Conservation (phyloP, 2,113 vertebrate genomes). For the Columba livia region DNA sequence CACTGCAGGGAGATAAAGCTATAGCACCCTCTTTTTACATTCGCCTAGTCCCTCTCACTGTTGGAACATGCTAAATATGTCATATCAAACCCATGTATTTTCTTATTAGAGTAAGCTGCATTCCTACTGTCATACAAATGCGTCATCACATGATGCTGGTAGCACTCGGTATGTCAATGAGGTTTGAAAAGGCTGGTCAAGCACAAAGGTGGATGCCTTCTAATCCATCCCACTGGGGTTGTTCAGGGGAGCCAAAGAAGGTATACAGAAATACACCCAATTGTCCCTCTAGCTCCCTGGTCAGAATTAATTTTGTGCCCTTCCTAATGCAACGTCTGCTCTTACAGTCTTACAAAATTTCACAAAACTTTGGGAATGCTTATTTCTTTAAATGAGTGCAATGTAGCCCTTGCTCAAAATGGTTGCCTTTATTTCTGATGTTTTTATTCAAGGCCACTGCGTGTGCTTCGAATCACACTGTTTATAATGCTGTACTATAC, state of each 20-base stretch:
- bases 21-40: not conserved
- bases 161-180: accelerated
- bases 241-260: not conserved
- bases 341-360: not conserved
- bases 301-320: not conserved
- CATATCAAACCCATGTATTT: not conserved
- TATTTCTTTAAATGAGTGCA: not conserved
- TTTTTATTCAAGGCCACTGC: not conserved
- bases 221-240: not conserved
- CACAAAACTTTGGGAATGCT: not conserved
- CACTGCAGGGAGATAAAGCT: not conserved
- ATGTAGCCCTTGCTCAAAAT: not conserved
- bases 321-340: not conserved
- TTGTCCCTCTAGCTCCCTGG: not conserved
- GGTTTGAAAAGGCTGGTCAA: not conserved
- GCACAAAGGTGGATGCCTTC: not conserved
- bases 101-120: not conserved
- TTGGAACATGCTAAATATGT: not conserved
- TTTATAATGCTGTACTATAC: not conserved
- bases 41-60: not conserved
- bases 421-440: not conserved
- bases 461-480: not conserved
- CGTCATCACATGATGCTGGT: not conserved
- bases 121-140: not conserved
- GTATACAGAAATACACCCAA: not conserved